Evolutionary conservation across 2,113 vertebrate species (phyloP), one percentile per base, ranked within the genome.

Genomic region (Elaphurus davidianus): DNA sequence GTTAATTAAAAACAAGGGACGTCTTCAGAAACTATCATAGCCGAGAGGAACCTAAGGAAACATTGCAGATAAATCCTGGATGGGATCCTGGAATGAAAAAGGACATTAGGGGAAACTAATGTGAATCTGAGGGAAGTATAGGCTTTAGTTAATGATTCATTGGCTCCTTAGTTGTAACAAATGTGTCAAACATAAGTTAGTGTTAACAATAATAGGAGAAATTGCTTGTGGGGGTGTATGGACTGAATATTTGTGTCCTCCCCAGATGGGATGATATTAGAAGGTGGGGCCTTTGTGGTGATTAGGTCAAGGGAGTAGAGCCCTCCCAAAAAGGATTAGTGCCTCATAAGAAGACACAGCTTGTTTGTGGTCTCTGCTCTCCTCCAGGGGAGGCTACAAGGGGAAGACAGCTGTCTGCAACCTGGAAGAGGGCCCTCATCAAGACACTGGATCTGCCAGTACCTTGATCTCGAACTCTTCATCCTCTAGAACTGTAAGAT

Each of bases 191-290:
- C 23, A 5, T 30, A 54, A 36, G 1, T 52, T 15, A 45, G 27
- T 43, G 10, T 54, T 52, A 50, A 12, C 5, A 5, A 9, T 1
- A 36, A 17, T 1, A 60, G 91, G 71, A 40, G 36, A 30, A 52
- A 33, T 6, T 4, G 15, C 14, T 6, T 3, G 4, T n/a, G 47
- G 36, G 67, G 3, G 7, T 36, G n/a, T 15, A 27, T 23, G 6
- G 60, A 45, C 30, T 54, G 88, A 81, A 28, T 36, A 30, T 85
- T 85, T 55, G 27, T 52, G 6, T 55, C 28, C 36, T 23, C 62
- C 40, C 28, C 27, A 17, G 14, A 1, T n/a, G 36, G 23, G 47
- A 33, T 25, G 33, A 47, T 43, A 2, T 43, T 11, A 16, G 59
- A 62, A 67, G 45, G 17, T 6, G n/a, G 59, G 27, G 25, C 11